These are phyloP conservation scores for Andrena praecox DNA, from an alignment of 2,888 invertebrate species.

Conservation along the genomic window DNA sequence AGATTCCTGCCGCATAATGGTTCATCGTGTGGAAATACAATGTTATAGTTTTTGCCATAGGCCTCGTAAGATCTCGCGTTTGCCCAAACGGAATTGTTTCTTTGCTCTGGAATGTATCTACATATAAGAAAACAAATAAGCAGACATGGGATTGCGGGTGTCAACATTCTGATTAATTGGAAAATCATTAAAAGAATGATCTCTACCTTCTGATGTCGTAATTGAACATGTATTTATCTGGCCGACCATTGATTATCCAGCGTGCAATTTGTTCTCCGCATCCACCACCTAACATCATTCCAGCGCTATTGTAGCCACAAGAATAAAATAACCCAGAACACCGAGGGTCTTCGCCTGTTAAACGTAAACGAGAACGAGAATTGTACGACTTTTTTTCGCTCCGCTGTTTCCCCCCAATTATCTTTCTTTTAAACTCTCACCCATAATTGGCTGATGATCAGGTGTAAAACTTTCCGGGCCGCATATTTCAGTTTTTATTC, in stretches of 20 bases:
- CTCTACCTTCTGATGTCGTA: slow-evolving; percentile 91
- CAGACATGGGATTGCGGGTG: not conserved
- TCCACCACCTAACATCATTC: slow-evolving; percentile 96
- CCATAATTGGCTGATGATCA: slow-evolving; percentile 95
- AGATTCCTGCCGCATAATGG: slow-evolving; percentile 92
- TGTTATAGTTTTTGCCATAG: slow-evolving; percentile 94
- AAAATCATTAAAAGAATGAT: not conserved
- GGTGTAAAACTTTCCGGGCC: slow-evolving; percentile 97
- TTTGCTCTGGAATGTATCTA: slow-evolving; percentile 91
- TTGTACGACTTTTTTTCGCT: too few relatives aligned
- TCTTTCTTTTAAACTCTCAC: slow-evolving; percentile 79
- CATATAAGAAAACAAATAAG: not conserved
- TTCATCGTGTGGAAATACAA: slow-evolving; percentile 94
- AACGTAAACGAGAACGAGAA: slow-evolving; percentile 16
- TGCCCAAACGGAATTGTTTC: slow-evolving; percentile 90
- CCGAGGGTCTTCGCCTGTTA: slow-evolving; percentile 84
- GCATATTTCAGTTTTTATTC: slow-evolving; percentile 94
- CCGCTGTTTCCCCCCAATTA: not conserved
- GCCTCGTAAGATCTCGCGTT: slow-evolving; percentile 94
- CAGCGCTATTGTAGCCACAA: slow-evolving; percentile 95
- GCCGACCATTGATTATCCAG: slow-evolving; percentile 94
- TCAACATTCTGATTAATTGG: not conserved
- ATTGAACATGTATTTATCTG: slow-evolving; percentile 93
- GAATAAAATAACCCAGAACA: slow-evolving; percentile 92
- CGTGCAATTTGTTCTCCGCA: slow-evolving; percentile 93